Evolutionary conservation across 1,140 invertebrate genomes (phyloP).

Genomic region (Cydia pomonella): DNA sequence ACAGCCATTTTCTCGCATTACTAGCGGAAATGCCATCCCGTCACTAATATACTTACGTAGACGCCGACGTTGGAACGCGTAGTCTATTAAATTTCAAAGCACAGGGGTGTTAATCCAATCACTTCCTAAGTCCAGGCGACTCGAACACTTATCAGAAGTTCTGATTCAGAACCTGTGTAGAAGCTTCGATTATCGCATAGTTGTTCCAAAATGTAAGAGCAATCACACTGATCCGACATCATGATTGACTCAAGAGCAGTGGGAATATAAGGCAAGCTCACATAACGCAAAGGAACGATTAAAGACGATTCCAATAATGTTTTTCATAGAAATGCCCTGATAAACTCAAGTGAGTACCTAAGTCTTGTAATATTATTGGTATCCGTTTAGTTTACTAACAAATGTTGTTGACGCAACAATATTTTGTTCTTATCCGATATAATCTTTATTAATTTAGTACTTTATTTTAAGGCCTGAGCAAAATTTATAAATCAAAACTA

Average conservation of each 20-base stretch:
- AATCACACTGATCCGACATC: no score
- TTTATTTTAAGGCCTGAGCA: no score
- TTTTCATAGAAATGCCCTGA: not conserved
- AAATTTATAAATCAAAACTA: no score
- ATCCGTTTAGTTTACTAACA: no score
- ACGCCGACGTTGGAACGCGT: conserved; percentile 2
- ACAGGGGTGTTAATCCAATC: not conserved
- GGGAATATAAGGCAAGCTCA: not conserved
- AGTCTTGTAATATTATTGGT: not conserved
- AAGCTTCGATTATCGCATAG: not conserved
- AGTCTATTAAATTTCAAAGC: conserved; percentile 31
- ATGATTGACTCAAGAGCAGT: not conserved
- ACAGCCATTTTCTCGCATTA: conserved; percentile 12
- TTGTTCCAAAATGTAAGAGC: no score
- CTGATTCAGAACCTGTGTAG: not conserved
- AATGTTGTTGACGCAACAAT: no score
- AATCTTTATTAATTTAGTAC: no score
- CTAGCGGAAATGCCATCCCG: conserved; percentile 14
- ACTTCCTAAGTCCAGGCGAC: not conserved
- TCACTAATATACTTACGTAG: conserved; percentile 20
- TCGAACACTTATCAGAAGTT: not conserved
- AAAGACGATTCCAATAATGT: not conserved
- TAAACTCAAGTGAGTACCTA: not conserved
- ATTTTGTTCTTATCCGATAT: no score
- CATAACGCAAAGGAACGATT: conserved; percentile 2